Percentiles rank a stretch among this genome's conserved stretches.
These are phyloP conservation scores for Argyrosomus japonicus DNA, from an alignment of 2,113 vertebrate genomes.

Conservation along the genomic window DNA sequence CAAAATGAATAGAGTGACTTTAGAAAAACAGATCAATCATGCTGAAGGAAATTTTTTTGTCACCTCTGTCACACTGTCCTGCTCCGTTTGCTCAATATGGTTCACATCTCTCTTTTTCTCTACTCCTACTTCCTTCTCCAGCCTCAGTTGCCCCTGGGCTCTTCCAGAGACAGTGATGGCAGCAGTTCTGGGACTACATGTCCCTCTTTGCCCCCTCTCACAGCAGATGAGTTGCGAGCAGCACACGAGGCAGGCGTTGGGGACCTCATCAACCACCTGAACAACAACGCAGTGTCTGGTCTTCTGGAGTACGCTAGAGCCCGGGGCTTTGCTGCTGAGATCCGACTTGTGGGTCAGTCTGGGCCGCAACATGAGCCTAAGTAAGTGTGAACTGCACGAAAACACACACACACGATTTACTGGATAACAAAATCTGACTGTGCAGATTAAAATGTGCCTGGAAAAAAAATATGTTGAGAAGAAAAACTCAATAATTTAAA, in stretches of 20 bases:
- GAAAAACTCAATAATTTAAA: not conserved
- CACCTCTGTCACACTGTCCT: not conserved
- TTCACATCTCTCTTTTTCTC: slow-evolving; percentile 9
- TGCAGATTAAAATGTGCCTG: not conserved
- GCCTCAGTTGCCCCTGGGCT: slow-evolving; percentile 80
- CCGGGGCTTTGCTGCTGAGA: slow-evolving; percentile 95
- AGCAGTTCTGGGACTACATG: slow-evolving; percentile 65
- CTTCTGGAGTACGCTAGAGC: slow-evolving; percentile 95
- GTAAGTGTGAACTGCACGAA: slow-evolving; percentile 75
- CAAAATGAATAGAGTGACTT: not conserved
- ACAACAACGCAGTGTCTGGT: slow-evolving; percentile 93
- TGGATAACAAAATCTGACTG: not conserved
- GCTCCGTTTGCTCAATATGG: not conserved
- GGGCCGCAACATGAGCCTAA: slow-evolving; percentile 95
- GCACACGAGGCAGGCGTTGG: slow-evolving; percentile 87
- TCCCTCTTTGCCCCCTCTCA: slow-evolving; percentile 82
- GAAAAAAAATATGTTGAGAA: not conserved
- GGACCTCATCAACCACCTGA: slow-evolving; percentile 94
- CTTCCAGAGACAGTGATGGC: slow-evolving; percentile 71
- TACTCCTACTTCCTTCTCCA: slow-evolving; percentile 29
- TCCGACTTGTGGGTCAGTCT: slow-evolving; percentile 92
- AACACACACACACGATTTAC: not conserved
- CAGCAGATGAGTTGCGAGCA: slow-evolving; percentile 82
- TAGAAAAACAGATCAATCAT: not conserved
- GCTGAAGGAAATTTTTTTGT: not conserved